Evolutionary conservation across 2,797 vertebrate genomes (phyloP).

Genomic region (Sphenopsis melanotis): DNA sequence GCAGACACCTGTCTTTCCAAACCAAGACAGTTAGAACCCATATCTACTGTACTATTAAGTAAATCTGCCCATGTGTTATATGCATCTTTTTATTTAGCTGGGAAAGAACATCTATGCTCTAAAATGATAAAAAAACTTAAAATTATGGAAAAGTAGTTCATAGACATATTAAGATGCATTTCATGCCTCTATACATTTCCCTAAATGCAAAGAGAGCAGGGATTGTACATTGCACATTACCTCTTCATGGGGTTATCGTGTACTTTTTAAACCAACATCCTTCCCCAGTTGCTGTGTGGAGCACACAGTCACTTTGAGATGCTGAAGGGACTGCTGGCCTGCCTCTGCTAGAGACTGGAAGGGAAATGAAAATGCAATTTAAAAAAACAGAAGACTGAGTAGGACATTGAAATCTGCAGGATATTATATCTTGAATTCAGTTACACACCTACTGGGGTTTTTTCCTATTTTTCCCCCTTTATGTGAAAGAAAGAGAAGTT

Average conservation of each 20-base stretch:
- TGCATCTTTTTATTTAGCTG: neutral
- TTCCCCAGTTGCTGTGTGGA: neutral
- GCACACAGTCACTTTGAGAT: rapidly evolving
- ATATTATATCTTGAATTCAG: neutral
- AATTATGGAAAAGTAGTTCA: neutral
- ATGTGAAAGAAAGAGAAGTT: neutral
- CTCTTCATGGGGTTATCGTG: neutral
- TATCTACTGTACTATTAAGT: neutral
- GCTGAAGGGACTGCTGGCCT: neutral
- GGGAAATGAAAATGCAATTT: neutral
- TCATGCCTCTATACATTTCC: neutral
- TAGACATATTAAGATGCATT: neutral
- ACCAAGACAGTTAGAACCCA: neutral
- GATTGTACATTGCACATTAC: neutral
- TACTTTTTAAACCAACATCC: neutral
- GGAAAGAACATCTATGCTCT: neutral
- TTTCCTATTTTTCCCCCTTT: neutral
- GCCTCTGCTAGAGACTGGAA: neutral
- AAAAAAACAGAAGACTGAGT: neutral
- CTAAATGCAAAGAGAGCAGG: neutral
- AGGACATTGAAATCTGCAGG: neutral
- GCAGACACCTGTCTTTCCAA: neutral
- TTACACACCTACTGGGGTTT: neutral
- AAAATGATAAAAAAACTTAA: neutral
- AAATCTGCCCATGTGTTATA: neutral